Conservation (phyloP, 2,113 vertebrate genomes). For the Macquaria australasica region DNA sequence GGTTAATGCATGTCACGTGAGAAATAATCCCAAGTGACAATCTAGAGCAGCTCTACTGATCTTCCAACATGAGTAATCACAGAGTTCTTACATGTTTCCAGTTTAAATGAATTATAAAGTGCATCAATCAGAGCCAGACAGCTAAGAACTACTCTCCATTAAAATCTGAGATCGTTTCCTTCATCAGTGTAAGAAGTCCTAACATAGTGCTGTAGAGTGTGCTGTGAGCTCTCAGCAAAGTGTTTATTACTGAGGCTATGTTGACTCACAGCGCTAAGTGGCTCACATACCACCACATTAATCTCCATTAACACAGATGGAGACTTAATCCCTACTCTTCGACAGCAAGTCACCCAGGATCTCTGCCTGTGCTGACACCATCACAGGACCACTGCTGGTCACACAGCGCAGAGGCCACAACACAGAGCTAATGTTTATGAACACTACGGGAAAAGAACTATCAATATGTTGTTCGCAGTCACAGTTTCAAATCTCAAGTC, state of each 20-base stretch:
- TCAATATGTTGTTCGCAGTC: neutral
- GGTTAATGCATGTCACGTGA: slow-evolving; percentile 4
- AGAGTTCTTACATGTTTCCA: slow-evolving; percentile 21
- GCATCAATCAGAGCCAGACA: slow-evolving; percentile 1
- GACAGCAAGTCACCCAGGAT: slow-evolving; percentile 32
- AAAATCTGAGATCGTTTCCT: slow-evolving; percentile 6
- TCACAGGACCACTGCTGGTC: neutral
- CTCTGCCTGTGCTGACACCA: neutral
- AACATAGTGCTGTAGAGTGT: neutral
- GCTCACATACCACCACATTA: slow-evolving; percentile 67
- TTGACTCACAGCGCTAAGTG: slow-evolving; percentile 46
- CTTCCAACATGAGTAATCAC: slow-evolving; percentile 11
- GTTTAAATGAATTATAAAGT: slow-evolving; percentile 45
- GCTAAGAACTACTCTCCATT: neutral
- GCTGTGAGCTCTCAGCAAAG: slow-evolving; percentile 17
- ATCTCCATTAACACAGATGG: slow-evolving; percentile 76
- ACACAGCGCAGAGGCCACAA: neutral
- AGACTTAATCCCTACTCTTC: slow-evolving; percentile 69
- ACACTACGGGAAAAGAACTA: no score
- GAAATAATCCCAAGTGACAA: slow-evolving; percentile 33
- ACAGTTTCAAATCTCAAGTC: neutral
- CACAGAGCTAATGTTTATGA: neutral
- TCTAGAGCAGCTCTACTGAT: slow-evolving; percentile 12
- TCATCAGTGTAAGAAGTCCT: neutral
- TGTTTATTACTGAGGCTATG: slow-evolving; percentile 37